These are phyloP conservation scores for Octopus sinensis DNA, from an alignment of 1,140 invertebrate genomes.

Conservation along the genomic window DNA sequence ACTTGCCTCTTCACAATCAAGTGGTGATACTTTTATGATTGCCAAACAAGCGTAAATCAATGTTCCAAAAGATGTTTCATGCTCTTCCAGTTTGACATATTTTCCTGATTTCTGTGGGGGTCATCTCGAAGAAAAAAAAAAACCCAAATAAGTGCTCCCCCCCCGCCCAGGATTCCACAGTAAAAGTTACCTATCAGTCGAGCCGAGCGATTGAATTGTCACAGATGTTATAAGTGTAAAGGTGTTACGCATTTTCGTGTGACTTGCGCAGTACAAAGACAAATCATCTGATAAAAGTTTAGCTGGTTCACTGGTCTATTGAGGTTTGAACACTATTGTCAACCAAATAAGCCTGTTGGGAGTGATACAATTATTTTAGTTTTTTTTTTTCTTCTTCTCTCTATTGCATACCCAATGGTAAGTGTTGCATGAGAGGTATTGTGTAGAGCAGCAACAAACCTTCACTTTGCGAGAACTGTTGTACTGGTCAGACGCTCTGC, in stretches of 20 bases:
- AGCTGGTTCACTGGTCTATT: background rate
- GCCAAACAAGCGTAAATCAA: too few relatives aligned
- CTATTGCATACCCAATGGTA: conserved; percentile 10
- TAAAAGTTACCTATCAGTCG: background rate
- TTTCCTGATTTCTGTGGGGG: too few relatives aligned
- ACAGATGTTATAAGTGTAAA: conserved; percentile 16
- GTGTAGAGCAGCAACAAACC: too few relatives aligned
- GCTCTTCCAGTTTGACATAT: too few relatives aligned
- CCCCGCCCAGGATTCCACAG: too few relatives aligned
- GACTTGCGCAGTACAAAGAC: conserved; percentile 12
- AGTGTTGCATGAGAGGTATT: conserved; percentile 8
- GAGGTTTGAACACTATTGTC: conserved; percentile 6
- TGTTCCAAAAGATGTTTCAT: too few relatives aligned
- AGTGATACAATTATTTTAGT: background rate
- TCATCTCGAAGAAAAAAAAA: too few relatives aligned
- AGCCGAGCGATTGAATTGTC: background rate
- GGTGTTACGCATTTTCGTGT: conserved; percentile 11
- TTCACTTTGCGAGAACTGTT: too few relatives aligned
- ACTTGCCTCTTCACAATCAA: too few relatives aligned
- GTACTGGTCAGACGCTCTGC: too few relatives aligned
- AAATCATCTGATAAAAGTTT: background rate
- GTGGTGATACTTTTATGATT: too few relatives aligned
- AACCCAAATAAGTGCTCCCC: too few relatives aligned
- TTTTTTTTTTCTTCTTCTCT: background rate
- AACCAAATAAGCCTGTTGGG: conserved; percentile 2